These are phyloP conservation scores for Oncorhynchus masou DNA, from an alignment of 2,113 vertebrate species.

Conservation along the genomic window DNA sequence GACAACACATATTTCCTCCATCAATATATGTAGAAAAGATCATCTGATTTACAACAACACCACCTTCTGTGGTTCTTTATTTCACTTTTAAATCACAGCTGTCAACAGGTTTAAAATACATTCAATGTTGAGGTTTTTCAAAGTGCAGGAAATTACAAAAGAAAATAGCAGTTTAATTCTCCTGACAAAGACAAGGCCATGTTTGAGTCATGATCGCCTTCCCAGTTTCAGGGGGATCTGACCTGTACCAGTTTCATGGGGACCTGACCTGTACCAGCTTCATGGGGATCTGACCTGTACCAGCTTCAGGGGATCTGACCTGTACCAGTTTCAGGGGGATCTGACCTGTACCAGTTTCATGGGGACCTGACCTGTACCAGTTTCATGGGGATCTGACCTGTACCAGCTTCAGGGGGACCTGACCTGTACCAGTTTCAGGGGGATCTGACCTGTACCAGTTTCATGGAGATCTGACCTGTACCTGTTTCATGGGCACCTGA, in stretches of 20 bases:
- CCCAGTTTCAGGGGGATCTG: no score
- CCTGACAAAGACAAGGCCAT: background rate
- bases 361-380: no score
- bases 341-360: background rate
- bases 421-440: background rate
- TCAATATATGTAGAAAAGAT: background rate
- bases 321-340: background rate
- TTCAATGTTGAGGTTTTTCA: background rate
- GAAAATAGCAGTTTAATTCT: background rate
- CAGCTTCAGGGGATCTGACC: background rate
- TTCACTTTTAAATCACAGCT: background rate
- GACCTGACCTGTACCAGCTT: no score
- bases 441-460: background rate
- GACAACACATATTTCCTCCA: background rate
- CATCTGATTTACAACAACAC: no score
- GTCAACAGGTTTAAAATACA: background rate
- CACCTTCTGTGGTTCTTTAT: no score
- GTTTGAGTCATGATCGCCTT: background rate
- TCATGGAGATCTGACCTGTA: no score
- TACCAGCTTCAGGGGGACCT: no score
- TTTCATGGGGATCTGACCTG: no score
- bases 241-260: no score
- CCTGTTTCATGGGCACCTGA: no score
- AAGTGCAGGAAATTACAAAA: background rate
- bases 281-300: background rate